Conservation (phyloP, 2,888 invertebrate species). For the Tigriopus californicus region DNA sequence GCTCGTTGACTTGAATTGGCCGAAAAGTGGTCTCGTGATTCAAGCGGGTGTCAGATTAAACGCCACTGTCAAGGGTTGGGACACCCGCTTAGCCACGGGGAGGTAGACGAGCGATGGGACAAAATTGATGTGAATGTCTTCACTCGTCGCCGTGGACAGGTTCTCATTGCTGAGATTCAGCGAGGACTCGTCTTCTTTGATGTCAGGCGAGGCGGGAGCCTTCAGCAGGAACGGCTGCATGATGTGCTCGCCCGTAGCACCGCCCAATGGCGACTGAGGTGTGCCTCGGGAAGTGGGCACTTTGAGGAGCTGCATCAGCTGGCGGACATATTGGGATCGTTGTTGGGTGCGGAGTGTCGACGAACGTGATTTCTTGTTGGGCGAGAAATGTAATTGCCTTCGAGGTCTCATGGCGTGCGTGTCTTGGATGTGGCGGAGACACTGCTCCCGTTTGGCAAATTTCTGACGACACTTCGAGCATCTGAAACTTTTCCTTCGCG, state of each 20-base stretch:
- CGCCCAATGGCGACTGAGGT: constrained; percentile 24
- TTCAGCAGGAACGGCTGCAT: constrained; percentile 84
- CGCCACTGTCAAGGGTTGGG: constrained; percentile 67
- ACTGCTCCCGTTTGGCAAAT: constrained; percentile 24
- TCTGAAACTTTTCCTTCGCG: constrained; percentile 19
- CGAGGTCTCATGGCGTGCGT: constrained; percentile 22
- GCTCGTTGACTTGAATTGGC: too few relatives aligned
- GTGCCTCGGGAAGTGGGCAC: constrained; percentile 27
- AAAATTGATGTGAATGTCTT: constrained; percentile 30
- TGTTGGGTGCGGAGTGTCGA: constrained; percentile 18
- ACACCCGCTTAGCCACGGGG: constrained; percentile 71
- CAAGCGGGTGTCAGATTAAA: constrained; percentile 85
- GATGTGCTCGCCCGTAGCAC: constrained; percentile 36
- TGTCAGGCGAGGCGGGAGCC: constrained; percentile 37
- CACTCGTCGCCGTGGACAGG: constrained; percentile 16
- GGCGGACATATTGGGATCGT: constrained; percentile 18
- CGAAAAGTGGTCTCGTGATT: constrained; percentile 19
- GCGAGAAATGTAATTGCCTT: constrained; percentile 16
- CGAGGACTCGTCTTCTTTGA: constrained; percentile 21
- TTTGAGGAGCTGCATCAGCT: constrained; percentile 20
- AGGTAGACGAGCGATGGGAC: constrained; percentile 82
- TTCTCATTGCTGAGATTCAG: constrained; percentile 15
- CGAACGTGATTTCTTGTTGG: constrained; percentile 16
- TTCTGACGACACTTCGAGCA: constrained; percentile 23
- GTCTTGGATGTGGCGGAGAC: constrained; percentile 25